These are phyloP conservation scores for Lagria hirta DNA, from an alignment of 2,888 invertebrate species.

Conservation along the genomic window DNA sequence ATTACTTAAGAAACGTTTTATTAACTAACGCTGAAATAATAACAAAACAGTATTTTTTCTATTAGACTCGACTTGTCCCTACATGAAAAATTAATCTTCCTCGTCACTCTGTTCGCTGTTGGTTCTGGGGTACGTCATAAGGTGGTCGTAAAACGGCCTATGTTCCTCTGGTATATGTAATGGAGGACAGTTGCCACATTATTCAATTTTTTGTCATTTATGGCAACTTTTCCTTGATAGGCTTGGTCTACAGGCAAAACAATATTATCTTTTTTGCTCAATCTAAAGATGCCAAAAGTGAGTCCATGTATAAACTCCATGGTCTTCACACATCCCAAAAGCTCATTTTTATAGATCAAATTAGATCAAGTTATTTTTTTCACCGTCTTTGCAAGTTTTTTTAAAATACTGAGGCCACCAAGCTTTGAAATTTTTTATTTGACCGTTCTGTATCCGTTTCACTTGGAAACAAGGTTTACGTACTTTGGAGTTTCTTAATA, in stretches of 20 bases:
- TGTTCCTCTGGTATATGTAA: neutral
- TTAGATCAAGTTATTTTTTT: neutral
- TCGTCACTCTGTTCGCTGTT: slow-evolving; percentile 1
- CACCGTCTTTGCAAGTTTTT: neutral
- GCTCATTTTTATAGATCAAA: neutral
- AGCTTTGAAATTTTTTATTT: neutral
- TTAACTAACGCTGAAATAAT: neutral
- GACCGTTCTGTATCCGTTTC: neutral
- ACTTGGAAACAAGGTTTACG: neutral
- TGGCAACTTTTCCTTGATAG: neutral
- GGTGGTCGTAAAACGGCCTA: neutral
- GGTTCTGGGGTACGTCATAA: neutral
- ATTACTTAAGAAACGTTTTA: neutral
- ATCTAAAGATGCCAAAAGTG: neutral
- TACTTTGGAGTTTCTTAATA: neutral
- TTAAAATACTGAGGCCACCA: neutral
- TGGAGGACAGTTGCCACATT: neutral
- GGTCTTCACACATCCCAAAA: neutral
- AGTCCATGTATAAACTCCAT: neutral
- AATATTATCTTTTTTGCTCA: neutral
- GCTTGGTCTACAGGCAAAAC: slow-evolving; percentile 1
- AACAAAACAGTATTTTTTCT: neutral
- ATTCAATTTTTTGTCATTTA: neutral
- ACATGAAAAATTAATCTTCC: neutral
- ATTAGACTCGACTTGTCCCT: neutral